phyloP scores from a whole-genome alignment of 53 echinoderm and acorn worm species.

The Crossaster papposus region DNA sequence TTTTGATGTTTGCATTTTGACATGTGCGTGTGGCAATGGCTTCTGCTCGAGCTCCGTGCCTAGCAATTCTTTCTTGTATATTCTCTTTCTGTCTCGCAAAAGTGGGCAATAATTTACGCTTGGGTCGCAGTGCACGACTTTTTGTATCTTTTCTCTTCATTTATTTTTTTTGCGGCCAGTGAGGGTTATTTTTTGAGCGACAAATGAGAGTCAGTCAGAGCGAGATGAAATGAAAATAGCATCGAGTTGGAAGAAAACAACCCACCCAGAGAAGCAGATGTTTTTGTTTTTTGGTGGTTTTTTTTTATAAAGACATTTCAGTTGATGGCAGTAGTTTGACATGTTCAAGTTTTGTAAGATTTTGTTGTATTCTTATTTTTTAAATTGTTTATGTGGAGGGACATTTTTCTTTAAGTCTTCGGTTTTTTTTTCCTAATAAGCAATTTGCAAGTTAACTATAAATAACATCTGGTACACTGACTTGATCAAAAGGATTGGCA shows the following conservation, averaged over 20 bases:
- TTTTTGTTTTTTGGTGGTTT: too few relatives aligned
- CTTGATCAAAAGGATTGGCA: too few relatives aligned
- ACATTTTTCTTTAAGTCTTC: too few relatives aligned
- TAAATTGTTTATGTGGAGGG: too few relatives aligned
- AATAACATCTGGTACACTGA: too few relatives aligned
- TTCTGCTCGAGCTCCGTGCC: neutral
- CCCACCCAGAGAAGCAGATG: constrained; percentile 32
- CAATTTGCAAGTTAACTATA: too few relatives aligned
- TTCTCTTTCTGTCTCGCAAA: constrained; percentile 4
- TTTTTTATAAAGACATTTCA: neutral
- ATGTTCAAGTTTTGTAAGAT: neutral
- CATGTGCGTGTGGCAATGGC: constrained; percentile 25
- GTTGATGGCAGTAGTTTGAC: constrained; percentile 4
- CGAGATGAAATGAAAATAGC: constrained; percentile 64
- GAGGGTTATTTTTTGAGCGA: constrained; percentile 56
- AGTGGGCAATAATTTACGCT: constrained; percentile 60
- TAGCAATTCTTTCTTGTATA: neutral
- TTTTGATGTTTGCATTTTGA: constrained; percentile 61
- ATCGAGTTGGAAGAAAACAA: constrained; percentile 31
- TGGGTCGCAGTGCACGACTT: constrained; percentile 45
- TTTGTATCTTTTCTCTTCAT: too few relatives aligned
- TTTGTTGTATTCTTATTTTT: neutral
- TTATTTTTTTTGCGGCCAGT: neutral
- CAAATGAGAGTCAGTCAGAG: constrained; percentile 51
- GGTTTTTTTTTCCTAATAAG: too few relatives aligned